Base-by-base conservation (phyloP, 2,888 invertebrate species). In the Vannuccia rotundouncinata region DNA sequence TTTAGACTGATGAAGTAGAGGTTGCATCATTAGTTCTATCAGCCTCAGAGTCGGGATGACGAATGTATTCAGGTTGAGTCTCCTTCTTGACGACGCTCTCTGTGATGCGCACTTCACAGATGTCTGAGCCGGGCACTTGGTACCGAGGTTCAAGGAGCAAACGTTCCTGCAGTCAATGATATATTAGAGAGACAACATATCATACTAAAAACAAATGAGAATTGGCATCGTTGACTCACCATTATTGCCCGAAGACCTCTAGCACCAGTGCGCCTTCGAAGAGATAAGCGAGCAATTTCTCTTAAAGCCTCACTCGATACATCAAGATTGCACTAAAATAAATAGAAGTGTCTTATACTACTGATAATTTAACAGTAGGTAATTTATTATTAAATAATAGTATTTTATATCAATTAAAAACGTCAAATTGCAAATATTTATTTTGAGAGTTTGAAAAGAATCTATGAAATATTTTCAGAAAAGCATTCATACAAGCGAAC, bases 131-230 rank as follows among this genome's bases (percentile, higher is more conserved):
- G 74, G 99, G 99, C 84, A 96, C 94, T 88, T 98, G 96, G 90
- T 95, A 99, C 95, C 98, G 98, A 82, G 98, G 93, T 85, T 98
- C 96, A 83, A 97, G 90, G 66, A 99, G 90, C 78, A 97, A 91
- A 84, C 92, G 92, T 89, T 98, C 97, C 94, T 95, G 88, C 28
- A 2, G n/a, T n/a, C 22, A 66, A 66, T 66, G 66, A n/a, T 22
- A 66, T 66, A 13, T 17, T 13, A 27, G 17, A 5, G 25, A 66
- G 66, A n/a, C 22, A 22, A 66, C 5, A 66, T 66, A 66, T 66
- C 66, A 22, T 2, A 66, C 66, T 66, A 22, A 22, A 45, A 5
- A 45, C 17, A 45, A 45, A 17, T 13, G 45, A 45, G 5, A 17
- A 45, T 45, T 13, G 5, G 45, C 45, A 45, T n/a, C n/a, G n/a